phyloP scores from a whole-genome alignment of 1,140 invertebrate species.

The Drosophila subobscura region DNA sequence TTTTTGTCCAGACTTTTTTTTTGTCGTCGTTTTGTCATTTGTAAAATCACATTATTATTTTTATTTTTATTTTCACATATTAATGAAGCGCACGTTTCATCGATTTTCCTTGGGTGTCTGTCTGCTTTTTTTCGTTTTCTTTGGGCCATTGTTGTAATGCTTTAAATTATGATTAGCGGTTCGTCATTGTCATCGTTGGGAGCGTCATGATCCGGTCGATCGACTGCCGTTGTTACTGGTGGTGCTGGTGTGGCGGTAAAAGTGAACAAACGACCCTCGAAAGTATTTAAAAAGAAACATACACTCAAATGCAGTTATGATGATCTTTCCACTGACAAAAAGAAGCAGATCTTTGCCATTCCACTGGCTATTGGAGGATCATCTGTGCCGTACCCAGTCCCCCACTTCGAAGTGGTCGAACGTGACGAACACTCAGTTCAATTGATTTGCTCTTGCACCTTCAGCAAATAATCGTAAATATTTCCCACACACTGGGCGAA shows the following conservation, averaged over 20 bases:
- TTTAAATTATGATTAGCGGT: conserved; percentile 78
- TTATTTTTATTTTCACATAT: conserved; percentile 60
- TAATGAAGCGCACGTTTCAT: conserved; percentile 70
- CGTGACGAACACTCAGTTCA: conserved; percentile 59
- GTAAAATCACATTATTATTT: conserved; percentile 53
- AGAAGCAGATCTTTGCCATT: conserved; percentile 18
- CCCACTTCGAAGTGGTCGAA: conserved; percentile 56
- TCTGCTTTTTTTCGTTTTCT: conserved; percentile 14
- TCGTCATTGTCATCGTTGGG: conserved; percentile 63
- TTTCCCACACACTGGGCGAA: conserved; percentile 33
- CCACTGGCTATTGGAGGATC: background rate
- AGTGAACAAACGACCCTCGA: conserved; percentile 42
- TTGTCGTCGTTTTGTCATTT: conserved; percentile 10
- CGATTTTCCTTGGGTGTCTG: conserved; percentile 36
- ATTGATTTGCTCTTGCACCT: conserved; percentile 55
- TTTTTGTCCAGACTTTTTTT: conserved; percentile 23
- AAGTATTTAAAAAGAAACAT: conserved; percentile 19
- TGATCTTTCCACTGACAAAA: conserved; percentile 10
- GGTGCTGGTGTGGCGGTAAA: conserved; percentile 36
- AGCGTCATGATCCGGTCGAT: conserved; percentile 6
- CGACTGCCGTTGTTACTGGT: conserved; percentile 4
- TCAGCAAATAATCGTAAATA: background rate
- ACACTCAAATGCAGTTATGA: conserved; percentile 21
- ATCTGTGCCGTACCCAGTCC: background rate
- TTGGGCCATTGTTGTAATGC: conserved; percentile 55